A percentile compares a stretch with the other conserved stretches of the same genome.
Evolutionary conservation across 35 echinoderm and acorn worm species (phyloP).

Genomic region (Lytechinus variegatus): DNA sequence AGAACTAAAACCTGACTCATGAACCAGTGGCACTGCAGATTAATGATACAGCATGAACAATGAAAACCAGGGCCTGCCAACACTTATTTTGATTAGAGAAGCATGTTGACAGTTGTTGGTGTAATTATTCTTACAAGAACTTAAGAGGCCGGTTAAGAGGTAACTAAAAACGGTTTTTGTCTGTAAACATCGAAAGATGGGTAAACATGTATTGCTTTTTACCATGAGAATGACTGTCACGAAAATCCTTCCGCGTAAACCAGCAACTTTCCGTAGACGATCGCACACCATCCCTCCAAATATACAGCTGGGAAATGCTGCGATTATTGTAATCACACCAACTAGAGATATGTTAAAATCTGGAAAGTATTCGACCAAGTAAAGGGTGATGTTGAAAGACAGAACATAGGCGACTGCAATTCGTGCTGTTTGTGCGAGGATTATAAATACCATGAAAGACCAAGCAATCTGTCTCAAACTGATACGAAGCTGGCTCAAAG

Average conservation of each 20-base stretch:
- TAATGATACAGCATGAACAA: too few relatives aligned
- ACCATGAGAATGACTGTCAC: not conserved
- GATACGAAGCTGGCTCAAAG: not conserved
- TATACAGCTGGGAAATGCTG: not conserved
- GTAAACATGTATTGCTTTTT: not conserved
- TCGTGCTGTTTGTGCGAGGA: not conserved
- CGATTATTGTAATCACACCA: not conserved
- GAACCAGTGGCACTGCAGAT: too few relatives aligned
- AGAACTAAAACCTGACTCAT: too few relatives aligned
- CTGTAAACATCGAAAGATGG: too few relatives aligned
- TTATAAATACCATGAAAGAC: not conserved
- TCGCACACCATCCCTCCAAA: not conserved
- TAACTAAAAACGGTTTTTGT: too few relatives aligned
- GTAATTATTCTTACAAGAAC: too few relatives aligned
- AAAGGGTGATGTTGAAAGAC: not conserved
- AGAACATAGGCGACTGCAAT: not conserved
- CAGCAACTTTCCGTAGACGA: not conserved
- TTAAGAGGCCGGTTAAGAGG: too few relatives aligned
- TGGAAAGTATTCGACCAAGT: not conserved
- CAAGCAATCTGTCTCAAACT: not conserved
- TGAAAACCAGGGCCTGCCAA: too few relatives aligned
- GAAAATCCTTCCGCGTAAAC: not conserved
- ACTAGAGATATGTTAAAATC: not conserved
- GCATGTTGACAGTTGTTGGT: too few relatives aligned
- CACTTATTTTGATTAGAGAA: too few relatives aligned